These are phyloP conservation scores for Stigmatopora nigra DNA, from an alignment of 2,113 vertebrate genomes.

Conservation along the genomic window DNA sequence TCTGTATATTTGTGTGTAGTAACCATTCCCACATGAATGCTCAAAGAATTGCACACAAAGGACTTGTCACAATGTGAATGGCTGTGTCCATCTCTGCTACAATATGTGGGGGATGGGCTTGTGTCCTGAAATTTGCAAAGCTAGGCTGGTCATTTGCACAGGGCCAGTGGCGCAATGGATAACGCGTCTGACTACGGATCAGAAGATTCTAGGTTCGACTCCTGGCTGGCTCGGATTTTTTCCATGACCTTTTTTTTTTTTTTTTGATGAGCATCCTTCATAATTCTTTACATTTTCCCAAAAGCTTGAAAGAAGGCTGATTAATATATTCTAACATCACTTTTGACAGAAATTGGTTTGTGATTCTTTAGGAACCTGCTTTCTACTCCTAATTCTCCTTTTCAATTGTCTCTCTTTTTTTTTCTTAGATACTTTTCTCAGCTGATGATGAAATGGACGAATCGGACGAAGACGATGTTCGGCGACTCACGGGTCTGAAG, in stretches of 20 bases:
- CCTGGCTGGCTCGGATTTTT: slow-evolving; percentile 42
- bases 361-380: not conserved
- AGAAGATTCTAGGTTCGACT: slow-evolving; percentile 84
- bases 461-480: slow-evolving; percentile 87
- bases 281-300: too few relatives aligned
- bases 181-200: slow-evolving; percentile 79
- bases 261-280: too few relatives aligned
- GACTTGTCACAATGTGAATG: not conserved
- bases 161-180: slow-evolving; percentile 52
- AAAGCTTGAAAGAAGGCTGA: too few relatives aligned
- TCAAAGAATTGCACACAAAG: slow-evolving; percentile 4
- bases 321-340: not conserved
- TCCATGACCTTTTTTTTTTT: too few relatives aligned
- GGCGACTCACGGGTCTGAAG: slow-evolving; percentile 81
- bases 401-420: not conserved
- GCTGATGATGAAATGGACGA: slow-evolving; percentile 98
- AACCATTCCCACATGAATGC: not conserved
- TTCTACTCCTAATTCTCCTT: not conserved
- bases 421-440: slow-evolving; percentile 89
- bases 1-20: not conserved
- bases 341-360: not conserved
- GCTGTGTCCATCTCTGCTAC: not conserved
- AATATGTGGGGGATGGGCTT: not conserved
- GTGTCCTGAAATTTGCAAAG: too few relatives aligned
- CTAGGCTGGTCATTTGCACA: too few relatives aligned